Evolutionary conservation across 2,113 vertebrate genomes (phyloP), one percentile per base, ranked within the genome.

Genomic region (Poicephalus gulielmi): DNA sequence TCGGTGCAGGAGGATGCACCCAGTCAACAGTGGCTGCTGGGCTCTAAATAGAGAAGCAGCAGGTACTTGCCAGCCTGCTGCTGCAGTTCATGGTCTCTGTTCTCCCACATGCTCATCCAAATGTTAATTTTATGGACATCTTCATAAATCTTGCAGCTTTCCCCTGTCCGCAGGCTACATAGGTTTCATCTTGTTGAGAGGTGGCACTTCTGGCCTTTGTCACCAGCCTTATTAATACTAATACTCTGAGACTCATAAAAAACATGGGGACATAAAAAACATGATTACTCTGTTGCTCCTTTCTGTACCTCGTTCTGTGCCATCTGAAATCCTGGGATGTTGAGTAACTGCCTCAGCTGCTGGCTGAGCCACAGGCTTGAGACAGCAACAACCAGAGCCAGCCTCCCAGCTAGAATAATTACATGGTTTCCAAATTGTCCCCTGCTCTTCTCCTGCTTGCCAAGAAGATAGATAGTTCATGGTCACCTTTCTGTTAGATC

Each of bases 111-210:
- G 62, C 86, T 98, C 77, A 50, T 94, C 96, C 96, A 95, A 94
- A 97, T 94, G 97, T 95, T 97, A 97, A 97, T 97, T 97, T 97
- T 97, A 93, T 90, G 73, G 87, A 92, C 15, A 37, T 92, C 95
- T 96, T 96, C 97, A 97, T 97, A 96, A 98, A 98, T 97, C 97
- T 97, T 96, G 88, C 4, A 28, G 92, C 94, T 94, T 64, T 93
- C 77, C 60, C 69, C 87, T 87, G 49, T 94, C 92, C 46, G n/a
- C 10, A 19, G 8, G 83, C 95, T 88, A 94, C 91, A 59, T 62
- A 92, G 97, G 96, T 98, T 97, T 97, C 96, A 92, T 97, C 95
- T 97, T 96, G 94, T 94, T 97, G 97, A 98, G 96, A 97, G 93
- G 95, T 97, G 97, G 96, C 97, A 95, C 86, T 95, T 95, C 80